Evolutionary conservation across 2,888 invertebrate species (phyloP).

Genomic region (Caenorhabditis afra): DNA sequence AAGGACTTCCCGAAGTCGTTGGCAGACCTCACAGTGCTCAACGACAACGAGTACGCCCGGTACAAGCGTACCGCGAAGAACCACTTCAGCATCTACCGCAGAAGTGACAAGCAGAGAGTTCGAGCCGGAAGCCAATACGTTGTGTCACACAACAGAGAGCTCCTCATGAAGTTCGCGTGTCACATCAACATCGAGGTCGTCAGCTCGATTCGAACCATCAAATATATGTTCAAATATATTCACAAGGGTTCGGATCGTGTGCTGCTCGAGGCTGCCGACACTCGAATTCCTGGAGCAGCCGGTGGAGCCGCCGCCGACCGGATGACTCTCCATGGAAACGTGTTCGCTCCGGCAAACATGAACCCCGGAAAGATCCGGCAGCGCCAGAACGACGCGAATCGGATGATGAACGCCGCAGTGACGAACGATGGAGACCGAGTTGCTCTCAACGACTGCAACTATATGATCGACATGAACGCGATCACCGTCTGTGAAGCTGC

Average conservation of each 20-base stretch:
- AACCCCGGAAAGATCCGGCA: background rate
- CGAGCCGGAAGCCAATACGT: constrained; percentile 22
- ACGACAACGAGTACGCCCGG: constrained; percentile 8
- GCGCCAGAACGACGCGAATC: constrained; percentile 4
- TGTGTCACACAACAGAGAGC: constrained; percentile 12
- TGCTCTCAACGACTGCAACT: constrained; percentile 25
- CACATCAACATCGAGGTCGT: constrained; percentile 36
- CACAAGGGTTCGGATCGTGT: constrained; percentile 44
- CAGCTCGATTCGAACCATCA: constrained; percentile 11
- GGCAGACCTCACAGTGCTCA: background rate
- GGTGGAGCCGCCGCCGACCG: too few species aligned
- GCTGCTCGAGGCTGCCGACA: constrained; percentile 11
- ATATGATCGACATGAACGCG: constrained; percentile 32
- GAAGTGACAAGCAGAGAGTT: background rate
- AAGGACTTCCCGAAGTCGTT: constrained; percentile 6
- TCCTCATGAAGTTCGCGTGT: constrained; percentile 9
- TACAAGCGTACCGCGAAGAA: constrained; percentile 5
- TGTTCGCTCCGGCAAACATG: background rate
- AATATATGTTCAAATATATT: constrained; percentile 43
- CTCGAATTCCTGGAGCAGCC: too few species aligned
- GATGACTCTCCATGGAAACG: constrained; percentile 12
- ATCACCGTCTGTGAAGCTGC: constrained; percentile 42
- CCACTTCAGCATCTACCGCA: too few species aligned
- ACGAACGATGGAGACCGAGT: background rate
- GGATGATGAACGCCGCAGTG: constrained; percentile 19